Evolutionary conservation across 2,797 vertebrate genomes (phyloP).

Genomic region (Selene dorsalis): DNA sequence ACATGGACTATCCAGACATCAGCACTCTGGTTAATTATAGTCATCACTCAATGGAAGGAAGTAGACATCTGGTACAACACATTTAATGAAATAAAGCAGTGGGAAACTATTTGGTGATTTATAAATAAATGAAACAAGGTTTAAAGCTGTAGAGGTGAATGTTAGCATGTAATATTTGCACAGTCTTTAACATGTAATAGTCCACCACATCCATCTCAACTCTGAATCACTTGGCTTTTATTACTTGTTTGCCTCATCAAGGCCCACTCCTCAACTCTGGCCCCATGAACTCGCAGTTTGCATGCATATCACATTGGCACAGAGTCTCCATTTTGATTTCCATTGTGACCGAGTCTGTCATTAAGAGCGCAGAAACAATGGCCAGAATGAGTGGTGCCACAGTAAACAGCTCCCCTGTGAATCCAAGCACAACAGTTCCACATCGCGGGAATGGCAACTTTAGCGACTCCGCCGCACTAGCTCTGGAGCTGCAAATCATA

Average conservation of each 20-base stretch:
- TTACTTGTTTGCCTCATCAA: slow-evolving; percentile 6
- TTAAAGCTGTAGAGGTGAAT: slow-evolving; percentile 15
- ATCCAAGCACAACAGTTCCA: slow-evolving; percentile 78
- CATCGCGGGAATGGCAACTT: slow-evolving; percentile 62
- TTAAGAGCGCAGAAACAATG: slow-evolving; percentile 81
- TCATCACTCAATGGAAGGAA: slow-evolving; percentile 53
- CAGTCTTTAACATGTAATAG: slow-evolving; percentile 16
- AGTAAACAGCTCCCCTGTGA: slow-evolving; percentile 83
- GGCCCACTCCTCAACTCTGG: slow-evolving; percentile 48
- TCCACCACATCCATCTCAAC: slow-evolving; percentile 18
- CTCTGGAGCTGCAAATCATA: slow-evolving; percentile 75
- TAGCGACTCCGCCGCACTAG: slow-evolving; percentile 27
- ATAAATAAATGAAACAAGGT: slow-evolving; percentile 34
- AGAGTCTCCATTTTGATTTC: slow-evolving; percentile 74
- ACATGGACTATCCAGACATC: slow-evolving; percentile 58
- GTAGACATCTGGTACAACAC: slow-evolving; percentile 41
- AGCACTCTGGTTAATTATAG: slow-evolving; percentile 61
- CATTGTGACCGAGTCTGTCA: slow-evolving; percentile 83
- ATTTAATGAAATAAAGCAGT: slow-evolving; percentile 29
- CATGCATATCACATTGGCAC: slow-evolving; percentile 72
- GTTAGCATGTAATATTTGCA: slow-evolving; percentile 25
- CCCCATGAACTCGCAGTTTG: slow-evolving; percentile 69
- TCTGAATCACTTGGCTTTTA: slow-evolving; percentile 4
- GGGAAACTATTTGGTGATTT: slow-evolving; percentile 15
- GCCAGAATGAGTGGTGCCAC: slow-evolving; percentile 79